Evolutionary conservation across 2,113 vertebrate genomes (phyloP), one percentile per base, ranked within the genome.

Genomic region (Cyprinodon brontotheroides): DNA sequence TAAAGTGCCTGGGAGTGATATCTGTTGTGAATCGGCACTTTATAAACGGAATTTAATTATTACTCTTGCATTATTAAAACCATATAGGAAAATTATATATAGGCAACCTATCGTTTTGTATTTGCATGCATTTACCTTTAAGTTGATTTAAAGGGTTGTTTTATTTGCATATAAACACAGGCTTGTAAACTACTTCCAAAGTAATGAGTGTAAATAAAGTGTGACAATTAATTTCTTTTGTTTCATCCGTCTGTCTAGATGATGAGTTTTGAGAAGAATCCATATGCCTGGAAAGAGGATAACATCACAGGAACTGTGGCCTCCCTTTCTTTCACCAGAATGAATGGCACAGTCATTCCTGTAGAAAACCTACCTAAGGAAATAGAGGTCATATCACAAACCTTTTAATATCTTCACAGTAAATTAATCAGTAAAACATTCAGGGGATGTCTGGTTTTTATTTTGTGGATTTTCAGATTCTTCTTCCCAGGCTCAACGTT

Each of bases 251-350:
- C 20, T 68, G 1, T 39, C 62, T 74, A 99, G 98, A 96, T 98
- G 97, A 95, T 96, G 92, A 99, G 95, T 89, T 96, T 97, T 87
- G 91, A 92, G 3, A 78, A 89, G 78, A 98, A 95, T 82, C 98
- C 97, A 2, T 98, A 96, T 83, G 90, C 91, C 14, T 93, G 93
- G 89, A 84, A 65, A 61, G 85, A 93, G 10, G 93, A 69, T 2
- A 91, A 94, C 37, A 91, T 98, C 91, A 96, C 91, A 3, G 95
- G 96, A 87, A 90, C 92, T 36, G 94, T 98, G 8, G 97, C 94
- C 71, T 95, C 95, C 2, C 89, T 99, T 38, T 93, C 93, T 70
- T 94, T 99, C 71, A 96, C 95, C 79, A 93, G 79, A 78, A 22
- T 90, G 10, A 87, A 96, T 68, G 96, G 97, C 38, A 89, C 80